These are phyloP conservation scores for Blastomussa wellsi DNA, from an alignment of 92 coral and sea anemone genomes.

Conservation along the genomic window DNA sequence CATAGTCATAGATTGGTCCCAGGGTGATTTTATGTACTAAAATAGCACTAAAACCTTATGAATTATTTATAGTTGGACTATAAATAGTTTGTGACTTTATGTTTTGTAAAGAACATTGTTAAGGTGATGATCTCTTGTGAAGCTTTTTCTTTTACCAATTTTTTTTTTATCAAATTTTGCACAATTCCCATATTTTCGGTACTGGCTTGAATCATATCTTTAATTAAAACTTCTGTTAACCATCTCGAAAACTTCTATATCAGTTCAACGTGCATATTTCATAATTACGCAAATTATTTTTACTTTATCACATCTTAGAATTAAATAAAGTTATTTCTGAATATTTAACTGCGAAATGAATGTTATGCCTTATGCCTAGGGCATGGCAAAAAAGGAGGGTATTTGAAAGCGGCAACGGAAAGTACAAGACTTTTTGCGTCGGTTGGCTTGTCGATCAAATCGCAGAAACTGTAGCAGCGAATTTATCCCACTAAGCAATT, in stretches of 20 bases:
- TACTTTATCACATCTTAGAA: neutral
- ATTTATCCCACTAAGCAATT: neutral
- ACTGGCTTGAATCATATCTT: neutral
- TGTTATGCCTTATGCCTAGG: neutral
- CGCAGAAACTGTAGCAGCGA: neutral
- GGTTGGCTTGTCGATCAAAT: neutral
- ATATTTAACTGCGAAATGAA: neutral
- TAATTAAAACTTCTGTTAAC: too few relatives aligned
- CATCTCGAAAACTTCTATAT: too few relatives aligned
- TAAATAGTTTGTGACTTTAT: neutral
- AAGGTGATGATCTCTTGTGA: neutral
- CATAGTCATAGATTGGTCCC: neutral
- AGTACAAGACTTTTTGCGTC: neutral
- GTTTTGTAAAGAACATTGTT: neutral
- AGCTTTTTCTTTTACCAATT: neutral
- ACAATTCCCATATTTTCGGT: neutral
- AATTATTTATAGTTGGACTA: neutral
- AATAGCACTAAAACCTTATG: neutral
- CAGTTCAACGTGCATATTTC: neutral
- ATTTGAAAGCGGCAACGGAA: slow-evolving; percentile 6
- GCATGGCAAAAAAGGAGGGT: neutral
- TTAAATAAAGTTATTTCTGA: neutral
- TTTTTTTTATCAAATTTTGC: neutral
- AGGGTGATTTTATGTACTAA: neutral
- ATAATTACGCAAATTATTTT: neutral